A percentile compares a stretch with the other conserved stretches of the same genome.
Evolutionary conservation across 2,113 vertebrate species (phyloP).

Genomic region (Engraulis encrasicolus): DNA sequence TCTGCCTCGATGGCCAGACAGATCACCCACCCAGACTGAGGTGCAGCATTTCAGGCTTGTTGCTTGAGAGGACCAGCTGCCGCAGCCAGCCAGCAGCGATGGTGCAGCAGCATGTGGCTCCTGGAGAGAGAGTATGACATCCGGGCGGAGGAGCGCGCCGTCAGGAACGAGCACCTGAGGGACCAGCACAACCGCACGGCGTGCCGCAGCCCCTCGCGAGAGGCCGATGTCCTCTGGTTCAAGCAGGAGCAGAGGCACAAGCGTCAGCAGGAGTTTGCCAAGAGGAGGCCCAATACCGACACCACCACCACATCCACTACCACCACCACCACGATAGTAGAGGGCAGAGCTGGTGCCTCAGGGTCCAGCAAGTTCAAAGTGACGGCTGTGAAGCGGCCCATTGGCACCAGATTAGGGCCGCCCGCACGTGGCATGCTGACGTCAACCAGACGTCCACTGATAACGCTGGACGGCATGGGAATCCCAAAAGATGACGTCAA

Average conservation of each 20-base stretch:
- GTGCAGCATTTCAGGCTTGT: not conserved
- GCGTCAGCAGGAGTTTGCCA: conserved; percentile 73
- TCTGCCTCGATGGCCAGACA: too few species aligned
- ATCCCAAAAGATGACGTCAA: conserved; percentile 40
- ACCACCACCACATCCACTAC: too few species aligned
- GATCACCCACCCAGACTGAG: too few species aligned
- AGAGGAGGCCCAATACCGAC: conserved; percentile 62
- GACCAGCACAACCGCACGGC: conserved; percentile 74
- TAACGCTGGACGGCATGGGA: conserved; percentile 32
- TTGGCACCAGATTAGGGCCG: conserved; percentile 28
- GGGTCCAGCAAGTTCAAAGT: conserved; percentile 16
- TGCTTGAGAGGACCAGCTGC: not conserved
- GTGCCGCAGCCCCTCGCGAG: conserved; percentile 71
- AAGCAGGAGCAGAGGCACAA: conserved; percentile 70
- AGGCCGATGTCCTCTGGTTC: conserved; percentile 56
- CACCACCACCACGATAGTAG: too few species aligned
- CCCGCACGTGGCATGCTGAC: conserved; percentile 35
- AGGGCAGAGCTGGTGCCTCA: conserved; percentile 57
- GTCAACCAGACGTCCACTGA: conserved; percentile 33
- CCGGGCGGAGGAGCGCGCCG: conserved; percentile 64
- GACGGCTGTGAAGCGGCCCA: conserved; percentile 20
- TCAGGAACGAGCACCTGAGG: conserved; percentile 67
- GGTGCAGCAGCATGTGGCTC: conserved; percentile 59
- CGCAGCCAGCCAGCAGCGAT: conserved; percentile 51
- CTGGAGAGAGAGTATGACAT: conserved; percentile 63